A percentile compares a stretch with the other conserved stretches of the same genome.
These are phyloP conservation scores for Setipinna tenuifilis DNA, from an alignment of 2,797 vertebrate genomes.

Conservation along the genomic window DNA sequence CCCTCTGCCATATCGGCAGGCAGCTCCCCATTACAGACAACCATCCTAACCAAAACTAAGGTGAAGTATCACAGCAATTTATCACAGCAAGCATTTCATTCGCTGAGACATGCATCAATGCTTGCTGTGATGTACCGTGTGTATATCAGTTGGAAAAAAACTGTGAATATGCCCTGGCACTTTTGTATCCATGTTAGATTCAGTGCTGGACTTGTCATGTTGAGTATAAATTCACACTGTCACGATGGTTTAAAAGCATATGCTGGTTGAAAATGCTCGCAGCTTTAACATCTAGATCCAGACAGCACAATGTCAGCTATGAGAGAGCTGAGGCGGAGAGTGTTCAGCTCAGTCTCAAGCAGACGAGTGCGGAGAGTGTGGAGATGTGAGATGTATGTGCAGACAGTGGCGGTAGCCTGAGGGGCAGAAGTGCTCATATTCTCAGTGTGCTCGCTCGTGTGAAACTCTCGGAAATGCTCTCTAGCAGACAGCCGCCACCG, in stretches of 20 bases:
- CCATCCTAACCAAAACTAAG: neutral
- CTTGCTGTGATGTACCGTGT: neutral
- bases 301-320: neutral
- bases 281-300: conserved; percentile 45
- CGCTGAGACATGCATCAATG: neutral
- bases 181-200: conserved; percentile 7
- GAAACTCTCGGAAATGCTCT: neutral
- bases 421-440: neutral
- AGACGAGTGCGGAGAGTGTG: neutral
- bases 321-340: neutral
- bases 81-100: no score
- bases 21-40: neutral
- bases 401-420: neutral
- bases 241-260: conserved; percentile 13
- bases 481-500: conserved; percentile 50
- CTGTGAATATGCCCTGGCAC: neutral
- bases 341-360: neutral
- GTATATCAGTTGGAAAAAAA: neutral
- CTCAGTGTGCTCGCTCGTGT: neutral
- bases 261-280: neutral
- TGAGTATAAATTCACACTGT: neutral
- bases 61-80: neutral
- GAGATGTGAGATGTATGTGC: conserved; percentile 12
- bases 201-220: neutral
- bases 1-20: neutral